Evolutionary conservation across 2,888 invertebrate species (phyloP), one percentile per base, ranked within the genome.

Genomic region (Pandemis cinnamomeana): DNA sequence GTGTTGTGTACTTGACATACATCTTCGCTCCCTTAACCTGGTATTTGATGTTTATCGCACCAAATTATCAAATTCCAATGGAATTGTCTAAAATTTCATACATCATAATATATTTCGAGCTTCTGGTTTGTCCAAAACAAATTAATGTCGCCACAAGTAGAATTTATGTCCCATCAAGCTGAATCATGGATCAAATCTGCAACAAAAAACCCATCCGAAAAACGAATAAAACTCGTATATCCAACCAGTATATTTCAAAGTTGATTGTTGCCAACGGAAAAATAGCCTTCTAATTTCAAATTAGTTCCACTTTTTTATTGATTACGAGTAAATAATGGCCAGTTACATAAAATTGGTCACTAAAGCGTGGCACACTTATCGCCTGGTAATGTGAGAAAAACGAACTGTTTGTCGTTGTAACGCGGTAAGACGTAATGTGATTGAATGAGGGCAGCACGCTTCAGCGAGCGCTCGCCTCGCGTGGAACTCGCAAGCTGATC

Each of bases 361-460:
- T 48, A 60, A 71, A 68, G 75, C 41, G 63, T 68, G 53, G 55
- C 62, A 68, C 73, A 76, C 76, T 77, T 76, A 68, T 71, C 75
- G 78, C 77, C 76, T 77, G 77, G 79, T 79, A 76, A 75, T 75
- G 76, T 70, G 76, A 79, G 72, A 78, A 82, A 80, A 81, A 36
- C 27, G 27, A 36, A 85, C 77, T 82, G 81, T 81, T 78, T 79
- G 79, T 80, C 80, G 81, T 83, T 83, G 80, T 77, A 82, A 58
- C 55, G 63, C 60, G 67, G n/a, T n/a, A 85, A 84, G 83, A 84
- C 78, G 80, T 86, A 86, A 88, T 87, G 82, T 82, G 83, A 86
- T 86, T 78, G 85, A 90, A 89, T 86, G 88, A 81, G 89, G 87
- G 77, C 88, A 80, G 78, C 78, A 82, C 80, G 84, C 81, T 84